A percentile compares a stretch with the other conserved stretches of the same genome.
phyloP scores from a whole-genome alignment of 2,888 invertebrate genomes.

The Oeneis ivallda region DNA sequence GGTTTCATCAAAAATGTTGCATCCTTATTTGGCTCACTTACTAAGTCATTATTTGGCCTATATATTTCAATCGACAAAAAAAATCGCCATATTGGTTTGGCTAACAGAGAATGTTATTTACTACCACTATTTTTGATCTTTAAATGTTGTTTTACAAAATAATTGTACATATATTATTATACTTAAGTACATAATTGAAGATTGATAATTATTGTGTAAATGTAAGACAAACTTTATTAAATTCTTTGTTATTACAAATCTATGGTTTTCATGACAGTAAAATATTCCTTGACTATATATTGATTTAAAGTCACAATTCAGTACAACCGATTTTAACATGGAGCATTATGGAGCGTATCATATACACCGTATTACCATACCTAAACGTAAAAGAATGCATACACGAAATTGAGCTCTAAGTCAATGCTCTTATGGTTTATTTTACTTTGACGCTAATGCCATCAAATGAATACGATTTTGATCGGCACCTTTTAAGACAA shows the following conservation, averaged over 20 bases:
- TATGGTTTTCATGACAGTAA: conserved; percentile 44
- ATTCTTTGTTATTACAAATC: conserved; percentile 72
- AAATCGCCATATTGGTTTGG: background rate
- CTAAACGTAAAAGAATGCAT: no score
- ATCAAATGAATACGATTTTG: no score
- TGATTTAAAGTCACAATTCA: no score
- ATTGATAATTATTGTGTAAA: conserved; percentile 55
- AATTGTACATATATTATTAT: conserved; percentile 53
- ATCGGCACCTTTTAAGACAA: no score
- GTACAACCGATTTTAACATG: no score
- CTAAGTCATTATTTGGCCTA: background rate
- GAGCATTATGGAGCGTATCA: no score
- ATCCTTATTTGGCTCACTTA: no score
- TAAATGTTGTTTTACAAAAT: conserved; percentile 52
- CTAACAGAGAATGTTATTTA: conserved; percentile 13
- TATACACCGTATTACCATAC: no score
- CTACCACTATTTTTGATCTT: conserved; percentile 34
- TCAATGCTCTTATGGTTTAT: no score
- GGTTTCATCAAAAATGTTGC: background rate
- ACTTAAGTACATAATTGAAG: conserved; percentile 49
- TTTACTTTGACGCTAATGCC: no score
- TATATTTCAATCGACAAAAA: background rate
- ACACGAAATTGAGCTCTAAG: no score
- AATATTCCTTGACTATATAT: no score
- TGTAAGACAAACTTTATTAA: conserved; percentile 73